Conservation (phyloP, 2,113 vertebrate species). For the Rhea pennata region DNA sequence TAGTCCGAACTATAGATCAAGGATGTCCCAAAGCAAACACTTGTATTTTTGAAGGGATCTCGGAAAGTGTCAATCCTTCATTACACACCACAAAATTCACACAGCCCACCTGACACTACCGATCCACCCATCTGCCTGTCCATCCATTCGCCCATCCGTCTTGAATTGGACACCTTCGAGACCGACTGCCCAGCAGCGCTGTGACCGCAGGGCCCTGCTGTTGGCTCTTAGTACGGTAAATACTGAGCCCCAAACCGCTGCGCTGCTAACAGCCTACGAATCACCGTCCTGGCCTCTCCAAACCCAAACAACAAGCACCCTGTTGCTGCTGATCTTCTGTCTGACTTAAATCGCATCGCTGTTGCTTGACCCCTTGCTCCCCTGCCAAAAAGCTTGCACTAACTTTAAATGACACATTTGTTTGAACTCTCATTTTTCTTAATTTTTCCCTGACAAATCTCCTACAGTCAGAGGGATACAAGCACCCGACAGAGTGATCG, state of each 20-base stretch:
- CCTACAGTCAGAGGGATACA: not conserved
- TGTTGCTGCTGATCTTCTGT: not conserved
- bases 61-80: not conserved
- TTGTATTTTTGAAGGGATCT: not conserved
- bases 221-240: not conserved
- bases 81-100: not conserved
- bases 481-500: not conserved
- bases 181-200: not conserved
- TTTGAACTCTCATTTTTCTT: not conserved
- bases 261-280: not conserved
- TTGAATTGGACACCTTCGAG: not conserved
- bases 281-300: not conserved
- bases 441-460: not conserved
- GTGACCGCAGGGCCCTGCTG: not conserved
- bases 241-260: not conserved
- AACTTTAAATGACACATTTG: not conserved
- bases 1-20: not conserved
- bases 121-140: not conserved
- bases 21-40: not conserved
- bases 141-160: not conserved
- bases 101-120: not conserved
- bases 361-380: not conserved
- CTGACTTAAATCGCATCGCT: not conserved
- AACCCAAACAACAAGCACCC: rapidly evolving
- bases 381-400: not conserved